phyloP scores from a whole-genome alignment of 23 tunicate species.

The Clavelina lepadiformis region DNA sequence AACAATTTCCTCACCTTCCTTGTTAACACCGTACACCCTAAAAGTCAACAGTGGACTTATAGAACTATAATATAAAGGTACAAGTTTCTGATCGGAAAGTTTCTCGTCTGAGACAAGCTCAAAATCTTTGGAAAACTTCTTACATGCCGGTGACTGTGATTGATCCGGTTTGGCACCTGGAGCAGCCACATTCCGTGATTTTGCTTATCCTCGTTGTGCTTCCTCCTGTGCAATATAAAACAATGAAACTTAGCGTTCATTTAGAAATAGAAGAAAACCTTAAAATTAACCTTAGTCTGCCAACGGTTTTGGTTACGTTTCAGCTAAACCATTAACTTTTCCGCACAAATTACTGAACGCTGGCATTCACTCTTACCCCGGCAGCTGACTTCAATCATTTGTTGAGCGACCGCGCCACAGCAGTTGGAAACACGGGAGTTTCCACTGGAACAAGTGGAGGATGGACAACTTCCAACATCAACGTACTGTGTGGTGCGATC shows the following conservation, averaged over 20 bases:
- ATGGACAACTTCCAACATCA: constrained; percentile 69
- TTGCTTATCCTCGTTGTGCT: constrained; percentile 26
- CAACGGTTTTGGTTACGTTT: no score
- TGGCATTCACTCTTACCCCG: constrained; percentile 8
- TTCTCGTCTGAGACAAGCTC: no score
- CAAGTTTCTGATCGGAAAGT: no score
- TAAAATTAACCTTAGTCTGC: no score
- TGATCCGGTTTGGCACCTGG: constrained; percentile 32
- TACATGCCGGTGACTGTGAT: constrained; percentile 63
- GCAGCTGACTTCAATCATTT: constrained; percentile 30
- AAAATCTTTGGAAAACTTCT: no score
- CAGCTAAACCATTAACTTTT: no score
- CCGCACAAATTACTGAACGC: no score
- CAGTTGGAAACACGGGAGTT: constrained; percentile 22
- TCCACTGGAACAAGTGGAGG: constrained; percentile 38
- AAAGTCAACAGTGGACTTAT: no score
- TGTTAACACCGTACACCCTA: no score
- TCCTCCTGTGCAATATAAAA: background rate
- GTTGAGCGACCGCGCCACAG: constrained; percentile 38
- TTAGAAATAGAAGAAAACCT: no score
- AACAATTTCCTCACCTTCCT: constrained; percentile 14
- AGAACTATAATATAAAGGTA: no score
- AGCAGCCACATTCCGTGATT: constrained; percentile 66
- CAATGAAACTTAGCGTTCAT: no score
- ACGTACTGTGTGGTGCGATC: background rate